Base-by-base conservation (phyloP, 2,888 invertebrate genomes). In the Hydrotaea cyrtoneurina region DNA sequence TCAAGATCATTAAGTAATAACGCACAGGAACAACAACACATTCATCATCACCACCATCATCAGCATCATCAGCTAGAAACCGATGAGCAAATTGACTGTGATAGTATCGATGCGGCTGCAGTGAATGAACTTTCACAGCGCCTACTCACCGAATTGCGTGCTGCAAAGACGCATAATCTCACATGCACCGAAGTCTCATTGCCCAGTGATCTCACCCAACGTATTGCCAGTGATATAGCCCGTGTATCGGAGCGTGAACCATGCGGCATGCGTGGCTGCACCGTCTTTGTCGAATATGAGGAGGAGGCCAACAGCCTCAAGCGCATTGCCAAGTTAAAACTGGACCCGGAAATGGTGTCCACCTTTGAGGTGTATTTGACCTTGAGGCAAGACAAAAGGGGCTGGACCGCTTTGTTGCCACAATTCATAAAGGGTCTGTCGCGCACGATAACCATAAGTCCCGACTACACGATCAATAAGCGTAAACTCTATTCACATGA, bases 341-440 rank as follows among this genome's bases (percentile, higher is more conserved):
- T 96, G 90, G 97, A 98, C 93, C 96, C 96, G 72, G 95, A 95
- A 91, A 96, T 97, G 53, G 96, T 97, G 66, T 96, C 97, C 86
- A 98, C 98, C 85, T 98, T 98, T 92, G 98, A 98, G 93, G 94
- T 98, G 88, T 96, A 96, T 93, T 94, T 98, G 86, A 97, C 97
- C 73, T 94, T 98, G 87, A 96, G 96, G 91, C 97, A 97, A 91
- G 96, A 97, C 90, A 95, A 95, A 83, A 95, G 96, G 88, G 96
- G 96, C 90, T 98, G 98, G 98, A 96, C 96, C 88, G 95, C 96
- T 88, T 94, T 96, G 91, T 93, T 98, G 93, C 97, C 97, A 92
- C 97, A 97, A 93, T 96, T 98, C 93, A 94, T 98, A 93, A 97
- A 97, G 97, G 97, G 97, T 92, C 93, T 97, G 89, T 96, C 97